These are phyloP conservation scores for Drosophila longiperda DNA, from an alignment of 2,888 invertebrate genomes.

Conservation along the genomic window DNA sequence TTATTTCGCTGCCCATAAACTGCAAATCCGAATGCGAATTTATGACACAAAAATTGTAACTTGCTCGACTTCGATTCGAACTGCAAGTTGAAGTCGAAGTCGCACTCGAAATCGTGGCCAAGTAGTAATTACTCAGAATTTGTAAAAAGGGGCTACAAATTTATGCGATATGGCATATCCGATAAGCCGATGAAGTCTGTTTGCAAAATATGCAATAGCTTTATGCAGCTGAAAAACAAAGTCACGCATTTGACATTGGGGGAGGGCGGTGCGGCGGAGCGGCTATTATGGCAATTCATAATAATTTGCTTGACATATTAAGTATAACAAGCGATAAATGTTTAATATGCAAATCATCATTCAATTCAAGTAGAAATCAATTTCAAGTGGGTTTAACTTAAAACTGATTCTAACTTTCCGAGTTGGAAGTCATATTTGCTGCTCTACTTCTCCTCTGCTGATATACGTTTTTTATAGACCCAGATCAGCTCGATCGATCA, in stretches of 20 bases:
- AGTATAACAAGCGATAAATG: conserved; percentile 12
- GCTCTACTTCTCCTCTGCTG: not conserved
- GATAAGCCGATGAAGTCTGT: conserved; percentile 64
- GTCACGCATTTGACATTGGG: conserved; percentile 29
- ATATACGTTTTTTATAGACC: not conserved
- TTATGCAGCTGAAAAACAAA: conserved; percentile 41
- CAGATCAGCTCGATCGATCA: conserved; percentile 35
- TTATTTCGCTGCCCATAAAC: conserved; percentile 54
- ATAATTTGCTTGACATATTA: conserved; percentile 31
- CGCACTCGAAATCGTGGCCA: conserved; percentile 21
- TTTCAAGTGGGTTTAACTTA: not conserved
- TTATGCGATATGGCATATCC: conserved; percentile 63
- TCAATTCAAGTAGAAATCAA: not conserved
- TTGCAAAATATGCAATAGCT: conserved; percentile 48
- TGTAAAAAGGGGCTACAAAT: conserved; percentile 59
- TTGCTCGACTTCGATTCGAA: conserved; percentile 6
- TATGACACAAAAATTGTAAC: conserved; percentile 49
- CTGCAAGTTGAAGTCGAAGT: not conserved
- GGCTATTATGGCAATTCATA: conserved; percentile 10
- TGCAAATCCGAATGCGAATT: conserved; percentile 46
- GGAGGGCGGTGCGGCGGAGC: not conserved
- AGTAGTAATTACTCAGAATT: conserved; percentile 73
- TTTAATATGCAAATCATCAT: not conserved
- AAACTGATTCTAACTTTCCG: not conserved
- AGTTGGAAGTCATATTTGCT: not conserved